Evolutionary conservation across 1,140 invertebrate genomes (phyloP), one percentile per base, ranked within the genome.

Genomic region (Daktulosphaira vitifoliae): DNA sequence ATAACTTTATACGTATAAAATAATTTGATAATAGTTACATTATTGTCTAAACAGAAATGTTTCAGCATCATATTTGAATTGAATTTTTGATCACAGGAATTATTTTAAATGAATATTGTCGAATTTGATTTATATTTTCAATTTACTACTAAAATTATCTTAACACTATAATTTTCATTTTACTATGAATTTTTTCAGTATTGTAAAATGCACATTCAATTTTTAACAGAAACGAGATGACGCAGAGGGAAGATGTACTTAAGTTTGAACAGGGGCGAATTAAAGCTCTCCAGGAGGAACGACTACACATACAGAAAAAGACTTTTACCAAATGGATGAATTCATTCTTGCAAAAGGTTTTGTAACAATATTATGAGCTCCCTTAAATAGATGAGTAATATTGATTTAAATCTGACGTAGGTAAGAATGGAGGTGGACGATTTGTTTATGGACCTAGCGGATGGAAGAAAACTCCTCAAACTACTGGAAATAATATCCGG

Each of bases 321-420:
- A 99, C 96, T 7, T 99, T 99, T 78, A 98, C 96, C 72, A 99
- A 99, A 94, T 99, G 96, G 96, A 94, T 97, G 84, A 99, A 99
- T 78, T 96, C 93, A 2, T 98, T 97, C 78, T 78, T 99, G 68
- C 85, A 91, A 74, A 98, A 95, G 84, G 93, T 94, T n/a, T n/a
- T n/a, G n/a, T n/a, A n/a, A n/a, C n/a, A n/a, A n/a, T n/a, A n/a
- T n/a, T n/a, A n/a, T n/a, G n/a, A n/a, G n/a, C n/a, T n/a, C n/a
- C n/a, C n/a, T n/a, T n/a, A n/a, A n/a, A n/a, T n/a, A n/a, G n/a
- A n/a, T n/a, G n/a, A n/a, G n/a, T n/a, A 22, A 20, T 26, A n/a
- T 37, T 15, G 23, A 42, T 65, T 50, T 11, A 3, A 7, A 51
- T 23, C 13, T 20, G 5, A 46, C 20, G 29, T 38, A 90, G 88